Evolutionary conservation across 2,888 invertebrate genomes (phyloP), one percentile per base, ranked within the genome.

Genomic region (Lasioglossum oenotherae): DNA sequence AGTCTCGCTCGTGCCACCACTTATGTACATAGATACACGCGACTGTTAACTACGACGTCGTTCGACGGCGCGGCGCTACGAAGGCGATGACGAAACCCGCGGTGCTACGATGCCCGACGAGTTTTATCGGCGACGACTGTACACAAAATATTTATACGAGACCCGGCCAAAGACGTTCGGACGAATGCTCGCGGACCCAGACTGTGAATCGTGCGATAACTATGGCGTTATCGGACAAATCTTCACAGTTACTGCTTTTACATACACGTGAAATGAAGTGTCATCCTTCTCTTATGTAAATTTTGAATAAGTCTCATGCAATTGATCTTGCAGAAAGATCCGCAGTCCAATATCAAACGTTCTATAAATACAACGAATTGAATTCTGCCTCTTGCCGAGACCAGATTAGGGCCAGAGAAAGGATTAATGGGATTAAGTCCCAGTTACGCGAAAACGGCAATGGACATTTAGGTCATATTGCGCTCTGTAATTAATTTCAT

Each of bases 131-230:
- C 5, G 46, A 16, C 35, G 44, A 10, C 23, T 73, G 49, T 49
- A 38, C 6, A 64, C 14, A 35, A 80, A 80, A 79, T 80, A 82
- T 82, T 80, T 74, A 73, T 67, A 60, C 46, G 5, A 46, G 19
- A 16, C 57, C 60, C 16, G 0, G 23, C 46, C 5, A 12, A 23
- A 35, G 71, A 38, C 57, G 38, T 3, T 4, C 10, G 2, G 3
- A 38, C 38, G 38, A 38, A 69, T 19, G 46, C 46, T 46, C 46
- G 46, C 46, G 38, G 4, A 16, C 10, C 35, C 23, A 23, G 23
- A 53, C 8, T 0, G 53, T 0, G 23, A 23, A 53, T 49, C 49
- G 19, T 14, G 6, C 19, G 19, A 49, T 6, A 49, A 49, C 49
- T 49, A 1, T 4, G 6, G 5, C 6, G 49, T 5, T 5, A 19